Evolutionary conservation across 2,113 vertebrate species (phyloP).

Genomic region (Entomyzon cyanotis): DNA sequence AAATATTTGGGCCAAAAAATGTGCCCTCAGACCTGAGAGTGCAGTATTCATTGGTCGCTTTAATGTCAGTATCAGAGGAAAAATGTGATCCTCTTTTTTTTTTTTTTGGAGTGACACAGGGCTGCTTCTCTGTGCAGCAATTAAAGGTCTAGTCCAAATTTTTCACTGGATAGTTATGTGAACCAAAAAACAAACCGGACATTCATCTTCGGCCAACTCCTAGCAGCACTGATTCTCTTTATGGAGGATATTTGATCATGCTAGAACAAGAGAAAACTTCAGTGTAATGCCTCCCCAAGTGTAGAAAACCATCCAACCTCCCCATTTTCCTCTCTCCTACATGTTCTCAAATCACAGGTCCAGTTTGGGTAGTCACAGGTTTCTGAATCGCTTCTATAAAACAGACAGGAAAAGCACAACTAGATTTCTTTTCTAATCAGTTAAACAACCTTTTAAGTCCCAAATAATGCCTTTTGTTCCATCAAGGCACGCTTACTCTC

Average conservation of each 20-base stretch:
- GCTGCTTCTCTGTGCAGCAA: slow-evolving; percentile 18
- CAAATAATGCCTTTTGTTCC: not conserved
- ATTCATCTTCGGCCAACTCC: slow-evolving; percentile 8
- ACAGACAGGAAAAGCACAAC: not conserved
- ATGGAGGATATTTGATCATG: not conserved
- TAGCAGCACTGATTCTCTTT: not conserved
- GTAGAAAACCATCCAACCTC: not conserved
- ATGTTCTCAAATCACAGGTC: not conserved
- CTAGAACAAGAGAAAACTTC: not conserved
- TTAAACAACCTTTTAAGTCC: not conserved
- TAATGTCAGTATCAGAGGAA: slow-evolving; percentile 22
- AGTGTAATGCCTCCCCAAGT: not conserved
- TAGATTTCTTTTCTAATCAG: not conserved
- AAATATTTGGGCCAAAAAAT: slow-evolving; percentile 32
- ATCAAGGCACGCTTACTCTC: not conserved
- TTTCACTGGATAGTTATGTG: slow-evolving; percentile 35
- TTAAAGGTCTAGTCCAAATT: slow-evolving; percentile 30
- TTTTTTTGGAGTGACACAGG: not conserved
- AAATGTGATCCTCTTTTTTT: slow-evolving; percentile 8
- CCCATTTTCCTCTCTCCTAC: not conserved
- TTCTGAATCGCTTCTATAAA: not conserved
- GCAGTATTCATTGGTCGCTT: not conserved
- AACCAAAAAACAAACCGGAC: not conserved
- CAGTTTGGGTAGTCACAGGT: not conserved
- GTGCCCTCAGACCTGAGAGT: slow-evolving; percentile 31